phyloP scores from a whole-genome alignment of 2,888 invertebrate species.

The Pyrgus malvae region DNA sequence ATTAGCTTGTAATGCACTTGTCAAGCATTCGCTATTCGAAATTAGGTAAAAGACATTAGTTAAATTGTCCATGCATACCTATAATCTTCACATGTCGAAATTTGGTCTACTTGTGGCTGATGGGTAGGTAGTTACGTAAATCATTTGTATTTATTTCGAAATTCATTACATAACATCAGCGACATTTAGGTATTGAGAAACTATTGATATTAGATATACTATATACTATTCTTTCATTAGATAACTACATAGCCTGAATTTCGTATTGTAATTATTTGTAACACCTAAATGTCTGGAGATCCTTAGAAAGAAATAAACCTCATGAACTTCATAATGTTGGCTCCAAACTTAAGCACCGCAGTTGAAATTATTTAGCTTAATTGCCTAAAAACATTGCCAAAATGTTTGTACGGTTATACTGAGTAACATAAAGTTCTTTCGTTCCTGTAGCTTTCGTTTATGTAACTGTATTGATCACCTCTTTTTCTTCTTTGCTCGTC shows the following conservation, averaged over 20 bases:
- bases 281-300: too few species aligned
- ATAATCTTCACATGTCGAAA: background rate
- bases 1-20: too few species aligned
- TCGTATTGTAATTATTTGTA: too few species aligned
- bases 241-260: background rate
- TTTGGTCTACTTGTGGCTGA: background rate
- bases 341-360: too few species aligned
- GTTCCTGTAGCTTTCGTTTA: background rate
- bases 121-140: conserved; percentile 15
- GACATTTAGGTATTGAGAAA: background rate
- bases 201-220: background rate
- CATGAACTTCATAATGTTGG: too few species aligned
- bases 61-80: background rate
- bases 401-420: too few species aligned
- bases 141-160: conserved; percentile 13
- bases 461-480: background rate
- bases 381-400: too few species aligned
- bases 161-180: conserved; percentile 18
- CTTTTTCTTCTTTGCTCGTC: background rate
- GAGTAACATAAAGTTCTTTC: background rate
- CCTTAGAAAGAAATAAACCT: too few species aligned
- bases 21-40: background rate
- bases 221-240: background rate
- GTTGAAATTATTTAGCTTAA: too few species aligned
- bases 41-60: background rate